Evolutionary conservation across 2,888 invertebrate species (phyloP), one percentile per base, ranked within the genome.

Genomic region (Buathra laborator): DNA sequence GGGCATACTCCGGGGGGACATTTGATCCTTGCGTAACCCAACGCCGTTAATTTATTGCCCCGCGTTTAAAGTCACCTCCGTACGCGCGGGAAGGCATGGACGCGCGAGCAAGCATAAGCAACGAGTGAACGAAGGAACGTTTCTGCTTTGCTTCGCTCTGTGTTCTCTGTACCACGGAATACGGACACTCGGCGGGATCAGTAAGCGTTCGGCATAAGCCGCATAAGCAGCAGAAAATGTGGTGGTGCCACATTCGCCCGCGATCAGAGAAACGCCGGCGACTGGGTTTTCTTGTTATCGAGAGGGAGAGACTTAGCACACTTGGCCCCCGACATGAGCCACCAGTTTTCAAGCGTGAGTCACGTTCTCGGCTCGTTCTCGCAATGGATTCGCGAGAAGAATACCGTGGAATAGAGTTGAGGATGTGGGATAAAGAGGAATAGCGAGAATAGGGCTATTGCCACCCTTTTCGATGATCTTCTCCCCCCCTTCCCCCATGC

Each of bases 21-120:
- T 94, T 94, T 93, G 94, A 94, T 94, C 93, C 94, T 94, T 94
- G 94, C 94, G 94, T 94, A 94, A 94, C 94, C 94, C 93, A 93
- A 94, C 93, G 94, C 93, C 92, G 93, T 93, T 94, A 94, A 94
- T 94, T 94, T 94, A 94, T 93, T 92, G 93, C 93, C 90, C 90
- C 93, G 92, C 93, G 93, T 93, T 94, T 93, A 93, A 93, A 93
- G 94, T 94, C 94, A 93, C 93, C 93, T 92, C 90, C 90, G 67
- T 77, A 89, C 89, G 90, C 92, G 92, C 90, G 92, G 91, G 89
- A 90, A 85, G 85, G 86, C 84, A 81, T 76, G 81, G 85, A 83
- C 84, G 85, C 70, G 83, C 75, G 78, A 81, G 79, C 82, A 75
- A 83, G 84, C 77, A 85, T 84, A 84, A 83, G 84, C 85, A 74